A percentile compares a stretch with the other conserved stretches of the same genome.
These are phyloP conservation scores for Hydrozoanthus gracilis DNA, from an alignment of 92 coral and sea anemone genomes.

Conservation along the genomic window DNA sequence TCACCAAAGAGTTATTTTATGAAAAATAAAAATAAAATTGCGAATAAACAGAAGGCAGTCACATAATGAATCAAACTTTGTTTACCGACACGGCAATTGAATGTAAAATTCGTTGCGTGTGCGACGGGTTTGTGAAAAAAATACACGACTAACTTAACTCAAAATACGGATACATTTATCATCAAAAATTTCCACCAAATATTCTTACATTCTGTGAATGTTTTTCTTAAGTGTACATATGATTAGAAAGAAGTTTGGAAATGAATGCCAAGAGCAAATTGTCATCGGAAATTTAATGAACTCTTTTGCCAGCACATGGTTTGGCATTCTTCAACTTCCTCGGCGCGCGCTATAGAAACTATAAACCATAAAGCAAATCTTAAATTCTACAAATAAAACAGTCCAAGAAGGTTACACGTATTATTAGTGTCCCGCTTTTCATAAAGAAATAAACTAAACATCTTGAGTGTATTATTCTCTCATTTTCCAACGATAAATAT, in stretches of 20 bases:
- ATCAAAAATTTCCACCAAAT: conserved; percentile 37
- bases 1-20: conserved; percentile 20
- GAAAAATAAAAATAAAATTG: conserved; percentile 55
- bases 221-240: conserved; percentile 1
- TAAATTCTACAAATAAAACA: conserved; percentile 47
- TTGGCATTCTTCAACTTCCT: conserved; percentile 90
- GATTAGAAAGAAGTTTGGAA: conserved; percentile 4
- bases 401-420: conserved; percentile 11
- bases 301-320: conserved; percentile 79
- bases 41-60: conserved; percentile 61
- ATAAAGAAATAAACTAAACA: conserved; percentile 55
- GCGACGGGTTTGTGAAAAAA: conserved; percentile 63
- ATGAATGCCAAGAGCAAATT: conserved; percentile 43
- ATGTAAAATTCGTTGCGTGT: conserved; percentile 81
- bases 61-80: conserved; percentile 80
- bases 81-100: conserved; percentile 88
- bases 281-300: conserved; percentile 70
- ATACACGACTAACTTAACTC: conserved; percentile 7
- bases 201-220: neutral
- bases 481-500: conserved; percentile 71
- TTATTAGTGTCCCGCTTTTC: conserved; percentile 34
- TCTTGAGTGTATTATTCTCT: conserved; percentile 64
- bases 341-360: conserved; percentile 82
- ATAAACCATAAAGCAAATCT: conserved; percentile 76
- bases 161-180: conserved; percentile 24